A percentile compares a stretch with the other conserved stretches of the same genome.
These are phyloP conservation scores for Neolamprologus toae DNA, from an alignment of 2,113 vertebrate genomes.

Conservation along the genomic window DNA sequence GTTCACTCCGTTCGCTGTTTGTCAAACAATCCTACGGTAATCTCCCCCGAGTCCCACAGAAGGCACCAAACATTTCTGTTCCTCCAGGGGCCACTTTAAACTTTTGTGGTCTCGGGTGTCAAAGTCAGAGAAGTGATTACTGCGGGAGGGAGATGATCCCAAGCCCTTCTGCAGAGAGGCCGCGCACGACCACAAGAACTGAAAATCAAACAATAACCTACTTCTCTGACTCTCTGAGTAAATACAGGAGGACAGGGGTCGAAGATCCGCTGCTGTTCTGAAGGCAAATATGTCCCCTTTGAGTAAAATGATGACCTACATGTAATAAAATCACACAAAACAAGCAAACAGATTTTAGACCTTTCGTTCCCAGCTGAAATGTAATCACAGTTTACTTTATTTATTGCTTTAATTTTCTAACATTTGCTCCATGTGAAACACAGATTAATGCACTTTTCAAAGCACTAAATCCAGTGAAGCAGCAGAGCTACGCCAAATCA, in stretches of 20 bases:
- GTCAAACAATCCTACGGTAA: slow-evolving; percentile 14
- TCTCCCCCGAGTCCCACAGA: not conserved
- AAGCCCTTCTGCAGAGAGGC: not conserved
- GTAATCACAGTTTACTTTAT: not conserved
- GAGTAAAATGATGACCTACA: not conserved
- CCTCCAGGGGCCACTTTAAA: not conserved
- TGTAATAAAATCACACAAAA: not conserved
- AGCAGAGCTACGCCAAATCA: not conserved
- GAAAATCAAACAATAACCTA: not conserved
- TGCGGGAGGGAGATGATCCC: not conserved
- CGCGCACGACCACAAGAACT: not conserved
- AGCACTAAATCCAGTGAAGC: not conserved
- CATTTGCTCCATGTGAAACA: not conserved
- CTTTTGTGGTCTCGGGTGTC: not conserved
- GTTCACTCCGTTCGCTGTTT: not conserved
- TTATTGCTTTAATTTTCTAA: not conserved
- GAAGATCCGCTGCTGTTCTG: not conserved
- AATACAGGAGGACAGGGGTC: not conserved
- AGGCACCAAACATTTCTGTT: not conserved
- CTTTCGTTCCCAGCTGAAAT: not conserved
- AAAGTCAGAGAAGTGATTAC: not conserved
- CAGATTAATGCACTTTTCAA: not conserved
- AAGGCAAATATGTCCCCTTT: not conserved
- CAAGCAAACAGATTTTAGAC: not conserved
- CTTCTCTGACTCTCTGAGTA: not conserved